These are phyloP conservation scores for Bombus fervidus DNA, from an alignment of 1,140 invertebrate genomes.

Conservation along the genomic window DNA sequence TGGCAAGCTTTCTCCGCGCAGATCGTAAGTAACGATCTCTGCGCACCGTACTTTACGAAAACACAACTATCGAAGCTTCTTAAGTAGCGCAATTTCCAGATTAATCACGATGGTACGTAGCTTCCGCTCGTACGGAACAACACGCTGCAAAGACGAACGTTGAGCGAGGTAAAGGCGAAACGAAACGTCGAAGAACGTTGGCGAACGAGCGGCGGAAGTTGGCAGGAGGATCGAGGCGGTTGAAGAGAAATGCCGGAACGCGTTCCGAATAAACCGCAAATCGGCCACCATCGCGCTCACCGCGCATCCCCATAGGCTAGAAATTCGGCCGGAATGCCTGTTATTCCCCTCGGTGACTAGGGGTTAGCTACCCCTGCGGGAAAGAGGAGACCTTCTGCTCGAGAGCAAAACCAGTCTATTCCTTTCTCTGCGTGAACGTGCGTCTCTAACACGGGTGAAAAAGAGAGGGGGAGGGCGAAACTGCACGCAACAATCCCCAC, in stretches of 20 bases:
- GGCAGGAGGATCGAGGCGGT: fast-evolving
- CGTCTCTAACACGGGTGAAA: background rate
- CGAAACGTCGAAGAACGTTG: no score
- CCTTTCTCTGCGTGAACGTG: slow-evolving; percentile 40
- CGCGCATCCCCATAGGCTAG: slow-evolving; percentile 71
- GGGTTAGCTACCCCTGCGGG: slow-evolving; percentile 28
- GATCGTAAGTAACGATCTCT: no score
- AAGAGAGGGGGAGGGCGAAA: background rate
- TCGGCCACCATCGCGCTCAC: slow-evolving; percentile 75
- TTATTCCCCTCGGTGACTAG: slow-evolving; percentile 41
- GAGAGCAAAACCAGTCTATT: slow-evolving; percentile 74
- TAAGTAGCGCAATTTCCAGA: fast-evolving
- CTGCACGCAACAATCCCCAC: slow-evolving; percentile 7
- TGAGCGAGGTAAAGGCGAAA: fast-evolving
- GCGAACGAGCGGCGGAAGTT: background rate
- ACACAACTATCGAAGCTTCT: fast-evolving
- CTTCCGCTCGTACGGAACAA: no score
- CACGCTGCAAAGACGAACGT: no score
- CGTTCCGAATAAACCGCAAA: slow-evolving; percentile 70
- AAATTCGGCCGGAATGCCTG: slow-evolving; percentile 55
- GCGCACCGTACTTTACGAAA: no score
- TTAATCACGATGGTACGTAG: fast-evolving
- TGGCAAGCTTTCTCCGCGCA: fast-evolving
- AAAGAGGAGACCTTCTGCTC: slow-evolving; percentile 66
- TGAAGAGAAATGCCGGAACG: slow-evolving; percentile 17